phyloP scores from a whole-genome alignment of 2,113 vertebrate species.

The Lagopus leucura region DNA sequence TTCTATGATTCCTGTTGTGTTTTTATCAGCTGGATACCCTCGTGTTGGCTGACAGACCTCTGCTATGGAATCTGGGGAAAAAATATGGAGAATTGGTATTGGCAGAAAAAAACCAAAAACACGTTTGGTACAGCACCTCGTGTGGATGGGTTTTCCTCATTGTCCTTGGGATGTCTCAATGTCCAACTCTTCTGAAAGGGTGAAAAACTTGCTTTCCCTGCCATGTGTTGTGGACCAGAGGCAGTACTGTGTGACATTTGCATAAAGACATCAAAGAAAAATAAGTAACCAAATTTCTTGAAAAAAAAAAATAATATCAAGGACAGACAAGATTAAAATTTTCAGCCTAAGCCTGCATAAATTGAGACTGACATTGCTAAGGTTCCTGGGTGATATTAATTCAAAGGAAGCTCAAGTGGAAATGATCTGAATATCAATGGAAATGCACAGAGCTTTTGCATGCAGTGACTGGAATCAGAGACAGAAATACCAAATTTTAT shows the following conservation, averaged over 20 bases:
- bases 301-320: background rate
- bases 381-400: background rate
- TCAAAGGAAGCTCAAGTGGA: background rate
- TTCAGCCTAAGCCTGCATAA: background rate
- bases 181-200: background rate
- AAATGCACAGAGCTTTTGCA: background rate
- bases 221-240: background rate
- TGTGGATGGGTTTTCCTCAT: background rate
- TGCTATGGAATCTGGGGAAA: rapidly evolving
- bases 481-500: background rate
- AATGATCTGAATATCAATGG: conserved; percentile 2
- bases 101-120: background rate
- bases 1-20: background rate
- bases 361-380: background rate
- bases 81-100: background rate
- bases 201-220: background rate
- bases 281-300: background rate
- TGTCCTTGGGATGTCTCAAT: background rate
- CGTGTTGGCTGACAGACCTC: rapidly evolving
- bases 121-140: rapidly evolving
- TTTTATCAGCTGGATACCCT: background rate
- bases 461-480: background rate
- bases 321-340: background rate
- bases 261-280: background rate
- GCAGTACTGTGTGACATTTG: background rate